These are phyloP conservation scores for Chloroceryle amazona DNA, from an alignment of 2,797 vertebrate species.

Conservation along the genomic window DNA sequence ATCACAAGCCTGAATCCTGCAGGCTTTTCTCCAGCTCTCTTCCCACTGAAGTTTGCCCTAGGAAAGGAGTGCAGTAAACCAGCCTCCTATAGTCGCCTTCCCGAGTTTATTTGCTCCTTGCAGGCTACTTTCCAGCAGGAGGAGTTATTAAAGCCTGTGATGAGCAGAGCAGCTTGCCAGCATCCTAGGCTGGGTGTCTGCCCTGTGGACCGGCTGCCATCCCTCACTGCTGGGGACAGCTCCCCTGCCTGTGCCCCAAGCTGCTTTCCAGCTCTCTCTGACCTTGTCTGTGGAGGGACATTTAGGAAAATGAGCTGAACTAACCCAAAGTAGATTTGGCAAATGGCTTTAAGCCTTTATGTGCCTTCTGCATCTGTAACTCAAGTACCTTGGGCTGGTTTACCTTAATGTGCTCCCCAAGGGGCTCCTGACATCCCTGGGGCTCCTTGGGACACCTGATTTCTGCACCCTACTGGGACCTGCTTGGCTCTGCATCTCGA, in stretches of 20 bases:
- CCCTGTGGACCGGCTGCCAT: fast-evolving
- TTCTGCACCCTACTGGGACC: not conserved
- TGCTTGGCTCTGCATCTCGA: not conserved
- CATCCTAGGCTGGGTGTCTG: not conserved
- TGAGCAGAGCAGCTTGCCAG: not conserved
- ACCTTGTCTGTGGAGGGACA: not conserved
- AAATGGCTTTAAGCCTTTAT: not conserved
- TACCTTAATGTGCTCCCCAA: not conserved
- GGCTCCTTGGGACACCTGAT: fast-evolving
- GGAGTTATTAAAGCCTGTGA: not conserved
- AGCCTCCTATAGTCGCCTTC: not conserved
- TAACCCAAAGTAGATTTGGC: not conserved
- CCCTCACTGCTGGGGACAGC: fast-evolving
- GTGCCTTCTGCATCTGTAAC: not conserved
- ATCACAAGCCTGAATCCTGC: not conserved
- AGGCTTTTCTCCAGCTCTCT: not conserved
- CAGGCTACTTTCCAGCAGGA: not conserved
- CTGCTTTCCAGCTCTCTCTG: not conserved
- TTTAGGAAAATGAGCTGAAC: not conserved
- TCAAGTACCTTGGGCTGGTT: not conserved
- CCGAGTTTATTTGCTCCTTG: not conserved
- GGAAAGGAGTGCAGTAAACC: not conserved
- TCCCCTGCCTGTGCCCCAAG: fast-evolving
- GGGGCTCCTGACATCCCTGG: fast-evolving
- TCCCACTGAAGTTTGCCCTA: not conserved